phyloP scores from a whole-genome alignment of 2,113 vertebrate genomes.

The Pygathrix nemaeus region DNA sequence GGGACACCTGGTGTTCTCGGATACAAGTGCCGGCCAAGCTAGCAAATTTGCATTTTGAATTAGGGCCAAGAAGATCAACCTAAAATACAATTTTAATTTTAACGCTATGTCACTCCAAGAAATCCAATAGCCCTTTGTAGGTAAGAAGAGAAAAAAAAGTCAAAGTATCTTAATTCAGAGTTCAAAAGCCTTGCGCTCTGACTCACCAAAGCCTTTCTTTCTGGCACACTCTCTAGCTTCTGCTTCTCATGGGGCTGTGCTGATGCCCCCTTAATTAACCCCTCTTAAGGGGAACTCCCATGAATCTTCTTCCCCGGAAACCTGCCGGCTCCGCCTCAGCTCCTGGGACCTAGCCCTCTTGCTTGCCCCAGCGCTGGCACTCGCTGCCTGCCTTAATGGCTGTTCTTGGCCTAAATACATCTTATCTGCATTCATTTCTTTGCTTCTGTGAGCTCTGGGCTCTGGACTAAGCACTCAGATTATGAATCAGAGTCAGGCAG shows the following conservation, averaged over 20 bases:
- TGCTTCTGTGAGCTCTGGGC: background rate
- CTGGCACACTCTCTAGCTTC: background rate
- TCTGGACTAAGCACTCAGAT: background rate
- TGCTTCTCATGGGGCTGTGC: too few relatives aligned
- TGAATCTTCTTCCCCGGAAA: background rate
- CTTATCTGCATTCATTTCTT: background rate
- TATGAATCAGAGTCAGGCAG: background rate
- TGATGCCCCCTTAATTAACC: too few relatives aligned
- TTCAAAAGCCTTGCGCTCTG: background rate
- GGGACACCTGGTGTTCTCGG: background rate
- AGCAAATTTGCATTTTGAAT: background rate
- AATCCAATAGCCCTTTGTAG: too few relatives aligned
- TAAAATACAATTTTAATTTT: background rate
- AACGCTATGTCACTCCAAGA: background rate
- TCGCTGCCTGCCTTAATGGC: accelerated
- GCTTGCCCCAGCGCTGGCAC: too few relatives aligned
- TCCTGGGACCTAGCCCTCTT: too few relatives aligned
- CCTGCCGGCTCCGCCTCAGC: background rate
- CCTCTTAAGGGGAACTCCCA: too few relatives aligned
- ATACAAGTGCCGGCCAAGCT: background rate
- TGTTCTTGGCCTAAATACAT: background rate
- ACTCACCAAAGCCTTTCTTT: too few relatives aligned
- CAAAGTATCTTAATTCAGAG: background rate
- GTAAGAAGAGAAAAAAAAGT: background rate
- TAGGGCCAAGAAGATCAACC: background rate